Evolutionary conservation across 2,797 vertebrate genomes (phyloP), one percentile per base, ranked within the genome.

Genomic region (Microhierax caerulescens): DNA sequence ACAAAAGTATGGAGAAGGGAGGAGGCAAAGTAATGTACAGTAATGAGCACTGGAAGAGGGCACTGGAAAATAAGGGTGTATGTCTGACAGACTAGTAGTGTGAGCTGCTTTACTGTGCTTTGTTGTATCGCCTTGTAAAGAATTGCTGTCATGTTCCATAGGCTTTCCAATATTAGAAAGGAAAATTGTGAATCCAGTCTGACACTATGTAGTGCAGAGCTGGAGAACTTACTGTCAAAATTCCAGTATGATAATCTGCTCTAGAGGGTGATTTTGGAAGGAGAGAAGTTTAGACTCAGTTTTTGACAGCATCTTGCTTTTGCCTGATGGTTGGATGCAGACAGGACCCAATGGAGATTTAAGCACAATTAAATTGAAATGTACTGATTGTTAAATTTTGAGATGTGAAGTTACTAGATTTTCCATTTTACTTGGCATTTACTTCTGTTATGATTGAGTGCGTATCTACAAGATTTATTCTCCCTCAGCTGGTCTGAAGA

Each of bases 121-220:
- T 69, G 17, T 59, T 80, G 2, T 65, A 21, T 70, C 1, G 7
- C 65, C 27, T 57, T 85, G 36, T 77, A 24, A 85, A 39, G 65
- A 81, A 34, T 54, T 63, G 17, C 20, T 76, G 45, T 3, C 5
- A 5, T 73, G 39, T 45, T 88, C 23, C 0, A 37, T 13, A 13
- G 3, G 6, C 9, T 9, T 83, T 84, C 61, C 2, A 3, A 0
- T 83, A 50, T 18, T 69, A 50, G 34, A 27, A 81, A 65, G 27
- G 56, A 72, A 79, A 85, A 48, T 21, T 0, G 0, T 50, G 32
- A 77, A 16, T 73, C 10, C 0, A 0, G 11, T 36, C 30, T 53
- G 45, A 11, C 8, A 7, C 5, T 27, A 4, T 0, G 0, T 30
- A 34, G 22, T 57, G 25, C 22, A 48, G 45, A 76, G 41, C 41